phyloP scores from a whole-genome alignment of 1,140 invertebrate species.

The Drosophila sp. region DNA sequence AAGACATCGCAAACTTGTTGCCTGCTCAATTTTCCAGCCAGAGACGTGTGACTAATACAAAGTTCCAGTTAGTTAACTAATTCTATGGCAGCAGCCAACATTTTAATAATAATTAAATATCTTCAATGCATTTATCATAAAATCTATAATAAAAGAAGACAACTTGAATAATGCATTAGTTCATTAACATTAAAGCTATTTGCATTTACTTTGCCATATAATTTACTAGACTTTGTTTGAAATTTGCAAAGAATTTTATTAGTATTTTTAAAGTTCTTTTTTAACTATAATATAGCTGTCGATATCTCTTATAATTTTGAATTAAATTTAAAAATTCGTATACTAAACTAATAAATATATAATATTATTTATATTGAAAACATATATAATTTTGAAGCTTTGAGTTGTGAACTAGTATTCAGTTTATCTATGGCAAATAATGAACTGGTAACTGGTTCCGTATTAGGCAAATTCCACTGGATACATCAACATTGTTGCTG shows the following conservation, averaged over 20 bases:
- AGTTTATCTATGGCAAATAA: not conserved
- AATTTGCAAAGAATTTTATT: not conserved
- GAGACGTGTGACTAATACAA: constrained; percentile 50
- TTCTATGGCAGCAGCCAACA: constrained; percentile 3
- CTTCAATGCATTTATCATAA: not conserved
- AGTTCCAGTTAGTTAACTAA: constrained; percentile 39
- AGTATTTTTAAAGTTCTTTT: not conserved
- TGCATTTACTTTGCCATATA: not conserved
- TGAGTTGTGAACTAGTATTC: not conserved
- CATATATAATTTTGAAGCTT: no score
- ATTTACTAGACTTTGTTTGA: not conserved
- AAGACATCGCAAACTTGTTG: constrained; percentile 37
- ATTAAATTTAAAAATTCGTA: no score
- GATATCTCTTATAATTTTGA: no score
- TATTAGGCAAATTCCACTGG: not conserved
- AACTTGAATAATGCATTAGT: not conserved
- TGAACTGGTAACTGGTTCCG: constrained; percentile 25
- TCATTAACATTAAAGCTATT: not conserved
- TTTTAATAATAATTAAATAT: constrained; percentile 19
- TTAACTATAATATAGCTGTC: no score
- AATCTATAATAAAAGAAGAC: not conserved
- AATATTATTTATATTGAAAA: no score
- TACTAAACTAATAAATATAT: no score
- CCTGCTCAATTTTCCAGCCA: constrained; percentile 31
- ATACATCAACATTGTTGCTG: constrained; percentile 4